Evolutionary conservation across 1,140 invertebrate species (phyloP).

Genomic region (Grapholita molesta): DNA sequence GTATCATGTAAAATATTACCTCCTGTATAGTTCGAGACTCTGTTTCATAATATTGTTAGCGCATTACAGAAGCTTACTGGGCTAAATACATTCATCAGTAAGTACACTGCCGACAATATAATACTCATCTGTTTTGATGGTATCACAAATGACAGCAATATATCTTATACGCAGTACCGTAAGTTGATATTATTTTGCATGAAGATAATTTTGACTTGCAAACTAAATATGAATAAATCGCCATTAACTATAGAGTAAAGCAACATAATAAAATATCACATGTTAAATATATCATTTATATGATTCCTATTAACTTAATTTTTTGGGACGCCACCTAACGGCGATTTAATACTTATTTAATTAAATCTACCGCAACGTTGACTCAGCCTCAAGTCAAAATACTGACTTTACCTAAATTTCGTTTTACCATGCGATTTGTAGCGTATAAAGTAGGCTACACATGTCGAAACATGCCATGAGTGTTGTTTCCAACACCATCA

Average conservation of each 20-base stretch:
- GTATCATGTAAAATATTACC: no score
- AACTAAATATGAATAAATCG: no score
- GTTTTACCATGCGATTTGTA: background rate
- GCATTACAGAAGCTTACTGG: background rate
- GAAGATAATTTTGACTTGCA: no score
- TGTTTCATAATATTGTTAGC: background rate
- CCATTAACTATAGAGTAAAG: no score
- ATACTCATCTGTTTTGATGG: background rate
- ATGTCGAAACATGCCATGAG: slow-evolving; percentile 1
- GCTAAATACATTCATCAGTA: background rate
- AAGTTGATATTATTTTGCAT: background rate
- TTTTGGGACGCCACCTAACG: no score
- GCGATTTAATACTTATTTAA: no score
- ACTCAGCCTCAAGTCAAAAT: background rate
- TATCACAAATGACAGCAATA: background rate
- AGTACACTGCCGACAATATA: background rate
- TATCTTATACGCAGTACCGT: background rate
- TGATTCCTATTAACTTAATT: no score
- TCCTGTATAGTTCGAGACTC: background rate
- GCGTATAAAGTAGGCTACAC: background rate
- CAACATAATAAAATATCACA: no score
- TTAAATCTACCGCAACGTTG: no score
- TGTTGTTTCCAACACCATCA: slow-evolving; percentile 19
- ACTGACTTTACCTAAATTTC: background rate
- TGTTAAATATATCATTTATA: no score